A percentile compares a stretch with the other conserved stretches of the same genome.
phyloP scores from a whole-genome alignment of 2,113 vertebrate genomes.

The Chiloscyllium plagiosum region DNA sequence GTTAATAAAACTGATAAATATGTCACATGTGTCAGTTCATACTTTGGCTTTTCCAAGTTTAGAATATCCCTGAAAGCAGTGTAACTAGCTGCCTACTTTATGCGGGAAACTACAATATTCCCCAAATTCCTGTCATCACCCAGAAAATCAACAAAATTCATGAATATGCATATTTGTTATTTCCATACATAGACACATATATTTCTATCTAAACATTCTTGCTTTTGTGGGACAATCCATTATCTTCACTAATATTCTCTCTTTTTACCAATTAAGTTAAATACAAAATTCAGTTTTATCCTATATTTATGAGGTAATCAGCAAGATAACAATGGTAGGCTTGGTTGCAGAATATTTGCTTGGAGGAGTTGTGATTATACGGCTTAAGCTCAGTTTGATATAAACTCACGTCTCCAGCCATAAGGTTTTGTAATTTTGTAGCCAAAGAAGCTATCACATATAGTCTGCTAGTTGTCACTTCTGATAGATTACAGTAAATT shows the following conservation, averaged over 20 bases:
- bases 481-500: neutral
- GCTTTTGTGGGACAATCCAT: neutral
- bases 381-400: neutral
- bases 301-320: neutral
- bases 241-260: neutral
- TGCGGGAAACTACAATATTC: neutral
- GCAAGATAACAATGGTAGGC: neutral
- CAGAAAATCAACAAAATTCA: neutral
- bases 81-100: neutral
- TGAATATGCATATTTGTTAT: neutral
- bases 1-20: neutral
- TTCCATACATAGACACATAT: neutral
- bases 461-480: neutral
- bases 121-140: neutral
- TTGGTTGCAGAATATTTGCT: neutral
- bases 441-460: neutral
- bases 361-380: neutral
- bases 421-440: neutral
- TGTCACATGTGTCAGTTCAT: neutral
- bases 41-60: slow-evolving; percentile 5
- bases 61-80: neutral
- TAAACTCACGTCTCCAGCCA: neutral
- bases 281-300: neutral
- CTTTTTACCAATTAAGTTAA: neutral
- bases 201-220: neutral